Percentiles rank a stretch among this genome's conserved stretches.
phyloP scores from a whole-genome alignment of 2,888 invertebrate species.

The Aphodius sticticus region DNA sequence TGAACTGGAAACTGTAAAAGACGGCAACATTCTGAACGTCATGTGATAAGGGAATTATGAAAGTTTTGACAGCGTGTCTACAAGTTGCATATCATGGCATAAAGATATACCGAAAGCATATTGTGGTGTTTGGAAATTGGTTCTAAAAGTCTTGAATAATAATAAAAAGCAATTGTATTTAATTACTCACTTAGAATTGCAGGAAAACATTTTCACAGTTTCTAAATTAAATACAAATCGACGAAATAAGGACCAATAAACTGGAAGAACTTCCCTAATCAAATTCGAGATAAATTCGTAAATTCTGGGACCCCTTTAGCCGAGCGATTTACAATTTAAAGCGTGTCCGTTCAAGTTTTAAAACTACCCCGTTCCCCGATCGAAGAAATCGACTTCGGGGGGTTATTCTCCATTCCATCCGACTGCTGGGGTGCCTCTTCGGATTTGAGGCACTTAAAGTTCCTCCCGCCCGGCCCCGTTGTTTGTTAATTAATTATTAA shows the following conservation, averaged over 20 bases:
- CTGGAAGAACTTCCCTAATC: slow-evolving; percentile 7
- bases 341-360: slow-evolving; percentile 20
- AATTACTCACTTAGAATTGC: too few relatives aligned
- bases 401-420: background rate
- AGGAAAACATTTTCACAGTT: background rate
- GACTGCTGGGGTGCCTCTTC: background rate
- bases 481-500: slow-evolving; percentile 44
- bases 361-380: slow-evolving; percentile 11
- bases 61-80: too few relatives aligned
- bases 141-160: too few relatives aligned
- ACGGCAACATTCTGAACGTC: too few relatives aligned
- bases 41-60: too few relatives aligned
- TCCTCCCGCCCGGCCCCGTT: slow-evolving; percentile 33
- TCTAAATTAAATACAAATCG: background rate
- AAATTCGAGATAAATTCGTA: slow-evolving; percentile 18
- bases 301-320: slow-evolving; percentile 6
- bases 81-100: too few relatives aligned
- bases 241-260: background rate
- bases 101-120: too few relatives aligned
- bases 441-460: slow-evolving; percentile 37
- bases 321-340: slow-evolving; percentile 24
- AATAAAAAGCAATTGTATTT: too few relatives aligned
- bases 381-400: background rate
- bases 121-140: too few relatives aligned
- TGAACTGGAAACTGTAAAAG: too few relatives aligned